These are phyloP conservation scores for Aplodontia rufa DNA, from an alignment of 2,113 vertebrate species.

Conservation along the genomic window DNA sequence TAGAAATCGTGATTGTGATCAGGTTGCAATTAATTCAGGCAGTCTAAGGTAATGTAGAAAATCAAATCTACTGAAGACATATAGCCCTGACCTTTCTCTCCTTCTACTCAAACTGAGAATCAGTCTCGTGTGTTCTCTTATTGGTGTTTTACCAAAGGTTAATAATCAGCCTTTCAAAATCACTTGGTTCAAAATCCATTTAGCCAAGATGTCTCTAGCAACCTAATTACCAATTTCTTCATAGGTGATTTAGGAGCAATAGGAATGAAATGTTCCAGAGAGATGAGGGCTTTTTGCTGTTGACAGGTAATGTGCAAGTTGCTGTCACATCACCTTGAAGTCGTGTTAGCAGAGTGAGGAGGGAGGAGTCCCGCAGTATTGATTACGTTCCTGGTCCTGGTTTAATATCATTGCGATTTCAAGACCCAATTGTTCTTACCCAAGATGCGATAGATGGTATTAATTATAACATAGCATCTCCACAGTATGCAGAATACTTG, in stretches of 20 bases:
- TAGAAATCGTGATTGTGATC: constrained; percentile 4
- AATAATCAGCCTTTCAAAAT: constrained; percentile 72
- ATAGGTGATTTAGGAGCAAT: constrained; percentile 41
- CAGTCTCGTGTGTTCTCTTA: constrained; percentile 51
- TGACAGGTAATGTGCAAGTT: not conserved
- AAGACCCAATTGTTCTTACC: not conserved
- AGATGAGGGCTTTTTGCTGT: constrained; percentile 46
- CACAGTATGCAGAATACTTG: not conserved
- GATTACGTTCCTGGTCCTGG: not conserved
- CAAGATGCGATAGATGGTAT: not conserved
- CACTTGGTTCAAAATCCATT: constrained; percentile 62
- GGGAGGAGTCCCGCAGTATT: not conserved
- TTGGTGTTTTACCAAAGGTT: constrained; percentile 69
- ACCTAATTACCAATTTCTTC: constrained; percentile 64
- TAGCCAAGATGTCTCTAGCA: constrained; percentile 67
- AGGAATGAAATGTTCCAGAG: constrained; percentile 36
- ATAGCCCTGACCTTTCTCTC: constrained; percentile 59
- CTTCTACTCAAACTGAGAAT: constrained; percentile 26
- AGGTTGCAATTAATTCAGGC: not conserved
- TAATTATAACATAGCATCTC: not conserved
- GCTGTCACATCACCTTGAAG: not conserved
- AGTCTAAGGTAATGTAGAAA: constrained; percentile 20
- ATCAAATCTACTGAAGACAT: constrained; percentile 25
- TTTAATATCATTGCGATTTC: not conserved
- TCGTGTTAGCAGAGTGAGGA: not conserved